Evolutionary conservation across 2,797 vertebrate genomes (phyloP).

Genomic region (Spheniscus humboldti): DNA sequence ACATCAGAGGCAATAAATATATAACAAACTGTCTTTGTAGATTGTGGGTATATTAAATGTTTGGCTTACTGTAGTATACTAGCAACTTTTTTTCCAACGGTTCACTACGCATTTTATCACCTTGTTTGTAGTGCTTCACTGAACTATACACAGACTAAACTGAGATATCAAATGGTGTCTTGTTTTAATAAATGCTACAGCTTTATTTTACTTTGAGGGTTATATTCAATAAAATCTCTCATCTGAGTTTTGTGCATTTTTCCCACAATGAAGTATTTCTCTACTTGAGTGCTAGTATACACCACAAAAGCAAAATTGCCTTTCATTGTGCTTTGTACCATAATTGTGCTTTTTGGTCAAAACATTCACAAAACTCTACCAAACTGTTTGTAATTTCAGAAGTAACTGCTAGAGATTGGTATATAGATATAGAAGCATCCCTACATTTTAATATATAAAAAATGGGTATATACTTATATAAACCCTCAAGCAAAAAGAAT

Average conservation of each 20-base stretch:
- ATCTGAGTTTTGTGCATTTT: neutral
- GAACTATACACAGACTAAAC: neutral
- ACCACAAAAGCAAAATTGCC: neutral
- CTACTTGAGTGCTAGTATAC: neutral
- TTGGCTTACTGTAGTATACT: neutral
- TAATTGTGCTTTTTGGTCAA: neutral
- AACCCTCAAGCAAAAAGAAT: neutral
- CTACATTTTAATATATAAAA: neutral
- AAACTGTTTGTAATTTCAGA: neutral
- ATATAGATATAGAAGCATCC: neutral
- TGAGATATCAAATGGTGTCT: neutral
- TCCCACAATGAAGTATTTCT: neutral
- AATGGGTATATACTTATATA: neutral
- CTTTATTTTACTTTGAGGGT: neutral
- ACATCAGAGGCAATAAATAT: neutral
- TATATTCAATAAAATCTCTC: constrained; percentile 2
- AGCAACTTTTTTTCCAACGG: neutral
- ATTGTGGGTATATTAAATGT: neutral
- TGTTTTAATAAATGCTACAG: neutral
- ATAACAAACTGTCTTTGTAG: neutral
- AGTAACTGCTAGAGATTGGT: neutral
- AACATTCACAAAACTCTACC: neutral
- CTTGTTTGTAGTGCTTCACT: neutral
- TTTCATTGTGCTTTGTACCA: neutral
- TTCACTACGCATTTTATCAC: neutral